These are phyloP conservation scores for Piscicola geometra DNA, from an alignment of 2,888 invertebrate genomes.

Conservation along the genomic window DNA sequence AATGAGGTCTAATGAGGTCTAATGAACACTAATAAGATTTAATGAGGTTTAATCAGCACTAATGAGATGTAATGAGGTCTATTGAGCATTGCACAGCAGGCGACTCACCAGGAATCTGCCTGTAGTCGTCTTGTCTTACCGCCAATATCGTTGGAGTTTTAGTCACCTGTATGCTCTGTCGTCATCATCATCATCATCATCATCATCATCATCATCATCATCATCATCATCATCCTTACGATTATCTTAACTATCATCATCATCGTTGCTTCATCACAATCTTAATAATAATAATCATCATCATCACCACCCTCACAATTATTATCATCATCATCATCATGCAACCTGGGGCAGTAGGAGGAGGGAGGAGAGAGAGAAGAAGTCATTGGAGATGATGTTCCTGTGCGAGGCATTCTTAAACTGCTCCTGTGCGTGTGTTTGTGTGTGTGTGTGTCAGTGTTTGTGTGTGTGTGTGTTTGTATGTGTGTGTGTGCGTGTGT, in stretches of 20 bases:
- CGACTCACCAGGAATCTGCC: conserved; percentile 1
- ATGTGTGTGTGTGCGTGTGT: no score
- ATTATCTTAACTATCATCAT: background rate
- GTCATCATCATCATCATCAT: background rate
- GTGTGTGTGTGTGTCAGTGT: no score
- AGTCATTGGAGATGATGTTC: background rate
- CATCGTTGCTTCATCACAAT: background rate
- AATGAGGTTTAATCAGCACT: no score
- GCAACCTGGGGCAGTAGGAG: background rate
- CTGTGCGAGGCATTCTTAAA: background rate
- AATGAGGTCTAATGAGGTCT: background rate
- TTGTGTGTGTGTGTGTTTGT: no score
- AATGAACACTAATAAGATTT: no score
- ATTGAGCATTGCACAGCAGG: no score
- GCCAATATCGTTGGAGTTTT: background rate
- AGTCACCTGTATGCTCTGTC: background rate
- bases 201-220: background rate
- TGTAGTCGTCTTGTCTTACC: background rate
- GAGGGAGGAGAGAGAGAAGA: background rate
- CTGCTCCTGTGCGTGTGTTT: background rate
- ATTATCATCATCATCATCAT: background rate
- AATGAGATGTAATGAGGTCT: no score
- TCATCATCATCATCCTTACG: background rate
- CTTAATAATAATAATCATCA: background rate
- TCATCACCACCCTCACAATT: background rate